Evolutionary conservation across 2,797 vertebrate genomes (phyloP), one percentile per base, ranked within the genome.

Genomic region (Coracias cyanogaster): DNA sequence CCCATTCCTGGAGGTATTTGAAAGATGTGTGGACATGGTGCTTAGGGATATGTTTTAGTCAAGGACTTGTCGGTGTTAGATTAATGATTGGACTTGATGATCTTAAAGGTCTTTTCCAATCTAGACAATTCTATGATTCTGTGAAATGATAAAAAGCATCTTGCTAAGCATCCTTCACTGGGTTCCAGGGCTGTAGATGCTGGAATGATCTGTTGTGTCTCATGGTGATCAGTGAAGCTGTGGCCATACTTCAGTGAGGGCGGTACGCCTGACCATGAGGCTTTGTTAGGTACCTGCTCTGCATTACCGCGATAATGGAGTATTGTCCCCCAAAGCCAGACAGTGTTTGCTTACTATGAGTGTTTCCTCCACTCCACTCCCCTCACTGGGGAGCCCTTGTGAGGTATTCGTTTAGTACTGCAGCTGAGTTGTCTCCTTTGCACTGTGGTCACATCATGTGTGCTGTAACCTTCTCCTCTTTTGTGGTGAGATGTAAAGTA

Each of bases 401-500:
- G 84, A 70, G 89, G 33, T 67, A 4, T 37, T 86, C 15, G 3
- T 39, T 45, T 31, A 29, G 19, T 51, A 19, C 86, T 73, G 64
- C 0, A 10, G 58, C 66, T 18, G 45, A 35, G 45, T 64, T 80
- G 62, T 64, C 74, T 67, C 37, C 86, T 84, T 51, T 13, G 17
- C 2, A 2, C 55, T 35, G 0, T 48, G 70, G 58, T 86, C 58
- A 39, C 2, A 0, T 58, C 22, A 0, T 8, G 4, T 15, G 11
- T 0, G 1, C 84, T 66, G 58, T 45, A 78, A 81, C 51, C 55
- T 85, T 73, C 62, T 84, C 88, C 86, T 82, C 1, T 77, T 94
- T 81, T 87, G 86, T 87, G 93, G 92, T 87, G 64, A 78, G 61
- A 77, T 85, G 64, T 93, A 76, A 96, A 94, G 64, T 57, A 70